A percentile compares a stretch with the other conserved stretches of the same genome.
Evolutionary conservation across 2,888 invertebrate species (phyloP).

Genomic region (Synanthedon tipuliformis): DNA sequence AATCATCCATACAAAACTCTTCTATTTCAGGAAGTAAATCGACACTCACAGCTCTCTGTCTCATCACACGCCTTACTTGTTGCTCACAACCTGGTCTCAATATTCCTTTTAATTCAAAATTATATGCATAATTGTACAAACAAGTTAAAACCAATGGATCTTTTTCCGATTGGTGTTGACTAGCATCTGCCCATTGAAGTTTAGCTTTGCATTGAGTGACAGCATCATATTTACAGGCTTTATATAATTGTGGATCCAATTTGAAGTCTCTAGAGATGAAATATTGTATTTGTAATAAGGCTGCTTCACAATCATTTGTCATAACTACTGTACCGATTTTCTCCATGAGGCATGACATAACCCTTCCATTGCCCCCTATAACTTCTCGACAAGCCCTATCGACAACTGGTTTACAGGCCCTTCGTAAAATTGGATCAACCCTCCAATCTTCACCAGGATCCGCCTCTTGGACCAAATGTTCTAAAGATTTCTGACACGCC

Average conservation of each 20-base stretch:
- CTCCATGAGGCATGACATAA: slow-evolving; percentile 95
- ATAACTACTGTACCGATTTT: slow-evolving; percentile 86
- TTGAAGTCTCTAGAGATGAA: slow-evolving; percentile 96
- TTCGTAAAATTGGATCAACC: slow-evolving; percentile 89
- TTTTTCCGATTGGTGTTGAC: slow-evolving; percentile 78
- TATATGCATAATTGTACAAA: slow-evolving; percentile 81
- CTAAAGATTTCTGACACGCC: slow-evolving; percentile 82
- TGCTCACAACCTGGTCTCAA: slow-evolving; percentile 73
- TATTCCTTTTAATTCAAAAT: slow-evolving; percentile 56
- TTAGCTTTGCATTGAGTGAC: slow-evolving; percentile 83
- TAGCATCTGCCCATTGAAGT: slow-evolving; percentile 78
- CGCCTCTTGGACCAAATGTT: slow-evolving; percentile 83
- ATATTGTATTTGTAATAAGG: slow-evolving; percentile 95
- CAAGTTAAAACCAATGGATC: slow-evolving; percentile 91
- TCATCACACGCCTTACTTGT: slow-evolving; percentile 92
- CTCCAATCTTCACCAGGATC: slow-evolving; percentile 97
- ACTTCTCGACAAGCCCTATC: slow-evolving; percentile 80
- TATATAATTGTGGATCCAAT: slow-evolving; percentile 88
- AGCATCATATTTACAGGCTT: slow-evolving; percentile 90
- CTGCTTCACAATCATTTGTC: slow-evolving; percentile 90
- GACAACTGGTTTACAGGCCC: slow-evolving; percentile 89
- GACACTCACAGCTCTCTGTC: slow-evolving; percentile 91
- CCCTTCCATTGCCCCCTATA: slow-evolving; percentile 80
- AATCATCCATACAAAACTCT: slow-evolving; percentile 86
- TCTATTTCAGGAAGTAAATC: slow-evolving; percentile 95